Percentiles rank a stretch among this genome's conserved stretches.
Conservation (phyloP, 2,888 invertebrate genomes). For the Neocrepidodera transversa region DNA sequence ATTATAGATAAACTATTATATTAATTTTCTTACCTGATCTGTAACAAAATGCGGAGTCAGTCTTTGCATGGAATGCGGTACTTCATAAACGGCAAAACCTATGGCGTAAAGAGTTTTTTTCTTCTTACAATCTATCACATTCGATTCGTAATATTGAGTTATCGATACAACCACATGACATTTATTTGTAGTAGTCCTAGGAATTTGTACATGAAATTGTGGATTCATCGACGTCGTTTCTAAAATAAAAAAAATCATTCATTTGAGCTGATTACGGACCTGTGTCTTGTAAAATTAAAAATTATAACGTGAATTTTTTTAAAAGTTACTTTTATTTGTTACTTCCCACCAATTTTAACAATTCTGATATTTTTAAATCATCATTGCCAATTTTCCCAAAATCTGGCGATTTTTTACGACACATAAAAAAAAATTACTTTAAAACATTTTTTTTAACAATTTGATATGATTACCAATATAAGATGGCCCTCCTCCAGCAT, state of each 20-base stretch:
- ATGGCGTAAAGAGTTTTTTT: constrained; percentile 67
- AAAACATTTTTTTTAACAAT: too few species aligned
- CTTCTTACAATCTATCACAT: constrained; percentile 60
- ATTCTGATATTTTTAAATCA: too few species aligned
- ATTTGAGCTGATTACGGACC: too few species aligned
- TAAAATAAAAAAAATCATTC: constrained; percentile 50
- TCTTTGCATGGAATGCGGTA: constrained; percentile 68
- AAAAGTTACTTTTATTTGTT: too few species aligned
- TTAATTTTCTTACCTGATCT: constrained; percentile 64
- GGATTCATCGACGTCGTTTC: constrained; percentile 74
- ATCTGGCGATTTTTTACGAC: too few species aligned
- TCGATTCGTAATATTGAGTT: constrained; percentile 70
- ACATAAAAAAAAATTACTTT: too few species aligned
- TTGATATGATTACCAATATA: constrained; percentile 60
- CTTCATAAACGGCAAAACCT: constrained; percentile 76
- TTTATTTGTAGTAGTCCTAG: constrained; percentile 68
- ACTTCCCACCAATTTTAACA: too few species aligned
- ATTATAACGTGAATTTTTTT: too few species aligned
- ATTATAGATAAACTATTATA: too few species aligned
- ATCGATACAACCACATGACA: constrained; percentile 78
- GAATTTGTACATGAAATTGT: constrained; percentile 74
- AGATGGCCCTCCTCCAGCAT: constrained; percentile 74
- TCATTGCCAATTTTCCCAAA: too few species aligned
- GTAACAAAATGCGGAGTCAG: constrained; percentile 68
- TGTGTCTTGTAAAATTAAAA: too few species aligned